A percentile compares a stretch with the other conserved stretches of the same genome.
phyloP scores from a whole-genome alignment of 37 sponge, comb jelly and placozoan genomes.

The Ianthella basta region DNA sequence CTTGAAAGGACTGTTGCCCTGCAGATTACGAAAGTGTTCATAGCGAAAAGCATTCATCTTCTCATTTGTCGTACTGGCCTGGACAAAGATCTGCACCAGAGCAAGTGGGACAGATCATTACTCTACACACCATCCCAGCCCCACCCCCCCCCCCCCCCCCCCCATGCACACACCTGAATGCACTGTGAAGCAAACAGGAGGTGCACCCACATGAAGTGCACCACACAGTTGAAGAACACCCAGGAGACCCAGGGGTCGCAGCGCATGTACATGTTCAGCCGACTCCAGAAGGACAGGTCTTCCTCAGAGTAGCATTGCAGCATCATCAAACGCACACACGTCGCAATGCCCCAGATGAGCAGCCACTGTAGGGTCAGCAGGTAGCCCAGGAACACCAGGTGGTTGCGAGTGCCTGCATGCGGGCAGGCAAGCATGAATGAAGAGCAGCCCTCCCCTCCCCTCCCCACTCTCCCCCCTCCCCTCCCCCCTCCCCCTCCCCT shows the following conservation, averaged over 20 bases:
- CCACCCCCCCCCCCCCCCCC: background rate
- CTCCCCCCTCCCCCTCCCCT: too few relatives aligned
- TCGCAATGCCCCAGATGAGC: conserved; percentile 67
- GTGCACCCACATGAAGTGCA: conserved; percentile 87
- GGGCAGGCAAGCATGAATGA: background rate
- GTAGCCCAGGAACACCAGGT: conserved; percentile 65
- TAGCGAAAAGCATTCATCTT: conserved; percentile 69
- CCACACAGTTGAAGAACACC: conserved; percentile 57
- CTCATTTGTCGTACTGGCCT: conserved; percentile 79
- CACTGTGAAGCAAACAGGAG: conserved; percentile 76
- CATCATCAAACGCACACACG: conserved; percentile 36
- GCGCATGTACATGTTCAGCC: conserved; percentile 46
- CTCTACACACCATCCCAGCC: background rate
- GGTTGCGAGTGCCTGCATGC: conserved; percentile 56
- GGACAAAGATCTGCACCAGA: conserved; percentile 61
- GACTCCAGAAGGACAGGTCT: conserved; percentile 45
- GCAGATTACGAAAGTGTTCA: conserved; percentile 57
- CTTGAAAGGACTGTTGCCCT: conserved; percentile 75
- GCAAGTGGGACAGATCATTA: background rate
- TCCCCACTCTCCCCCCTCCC: too few relatives aligned
- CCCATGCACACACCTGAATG: conserved; percentile 75
- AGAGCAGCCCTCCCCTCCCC: too few relatives aligned
- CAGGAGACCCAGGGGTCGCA: conserved; percentile 80
- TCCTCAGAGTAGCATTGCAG: conserved; percentile 40
- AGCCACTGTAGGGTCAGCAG: conserved; percentile 54